Evolutionary conservation across 2,888 invertebrate species (phyloP).

Genomic region (Toxonevra muliebris): DNA sequence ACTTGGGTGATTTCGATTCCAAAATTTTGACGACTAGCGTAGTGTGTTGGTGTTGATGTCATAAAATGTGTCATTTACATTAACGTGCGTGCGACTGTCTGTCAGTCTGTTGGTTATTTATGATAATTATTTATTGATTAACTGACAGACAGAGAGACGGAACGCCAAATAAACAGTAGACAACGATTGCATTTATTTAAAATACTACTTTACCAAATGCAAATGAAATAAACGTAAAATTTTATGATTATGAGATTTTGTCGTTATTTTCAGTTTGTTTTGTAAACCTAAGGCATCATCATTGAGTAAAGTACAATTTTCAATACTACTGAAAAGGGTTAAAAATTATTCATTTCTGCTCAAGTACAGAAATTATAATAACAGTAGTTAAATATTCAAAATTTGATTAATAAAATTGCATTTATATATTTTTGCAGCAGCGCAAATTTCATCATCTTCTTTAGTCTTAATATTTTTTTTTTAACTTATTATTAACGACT

Average conservation of each 20-base stretch:
- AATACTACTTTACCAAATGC: constrained; percentile 23
- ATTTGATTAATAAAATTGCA: too few relatives aligned
- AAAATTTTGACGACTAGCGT: too few relatives aligned
- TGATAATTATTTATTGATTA: constrained; percentile 41
- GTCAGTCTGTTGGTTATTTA: constrained; percentile 31
- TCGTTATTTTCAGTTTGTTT: background rate
- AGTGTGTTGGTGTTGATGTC: too few relatives aligned
- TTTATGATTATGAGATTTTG: constrained; percentile 44
- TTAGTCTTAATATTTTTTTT: background rate
- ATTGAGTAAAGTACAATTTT: too few relatives aligned
- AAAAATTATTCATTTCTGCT: too few relatives aligned
- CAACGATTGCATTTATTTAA: constrained; percentile 19
- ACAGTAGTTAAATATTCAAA: too few relatives aligned
- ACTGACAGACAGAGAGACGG: constrained; percentile 1
- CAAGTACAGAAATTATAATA: too few relatives aligned
- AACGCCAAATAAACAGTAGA: constrained; percentile 3
- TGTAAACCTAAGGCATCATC: too few relatives aligned
- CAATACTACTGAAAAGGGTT: too few relatives aligned
- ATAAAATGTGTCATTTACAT: background rate
- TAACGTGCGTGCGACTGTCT: background rate
- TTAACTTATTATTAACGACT: background rate
- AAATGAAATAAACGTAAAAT: constrained; percentile 44
- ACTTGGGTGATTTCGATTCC: too few relatives aligned
- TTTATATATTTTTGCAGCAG: too few relatives aligned
- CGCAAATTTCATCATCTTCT: too few relatives aligned